Conservation (phyloP, 2,888 invertebrate genomes). For the Xylocampa areola region DNA sequence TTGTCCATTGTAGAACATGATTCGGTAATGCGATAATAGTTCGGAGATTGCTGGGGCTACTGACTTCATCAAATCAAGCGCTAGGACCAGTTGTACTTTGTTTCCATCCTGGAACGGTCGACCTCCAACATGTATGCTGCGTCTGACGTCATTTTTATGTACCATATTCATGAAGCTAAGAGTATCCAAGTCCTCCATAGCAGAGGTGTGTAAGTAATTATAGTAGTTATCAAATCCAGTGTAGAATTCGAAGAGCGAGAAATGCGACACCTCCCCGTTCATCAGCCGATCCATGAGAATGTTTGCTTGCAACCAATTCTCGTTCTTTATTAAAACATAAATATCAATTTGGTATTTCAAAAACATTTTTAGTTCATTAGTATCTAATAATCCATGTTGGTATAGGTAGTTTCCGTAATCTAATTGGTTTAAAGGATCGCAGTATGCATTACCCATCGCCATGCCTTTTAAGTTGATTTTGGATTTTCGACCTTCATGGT, state of each 20-base stretch:
- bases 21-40: slow-evolving; percentile 84
- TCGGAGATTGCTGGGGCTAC: slow-evolving; percentile 84
- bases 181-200: slow-evolving; percentile 83
- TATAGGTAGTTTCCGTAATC: slow-evolving; percentile 87
- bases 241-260: slow-evolving; percentile 89
- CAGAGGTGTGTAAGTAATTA: slow-evolving; percentile 90
- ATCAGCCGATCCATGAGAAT: slow-evolving; percentile 92
- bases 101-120: slow-evolving; percentile 84
- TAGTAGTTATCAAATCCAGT: slow-evolving; percentile 94
- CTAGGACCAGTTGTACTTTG: slow-evolving; percentile 86
- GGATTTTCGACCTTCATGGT: slow-evolving; percentile 66
- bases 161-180: slow-evolving; percentile 74
- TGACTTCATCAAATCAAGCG: slow-evolving; percentile 90
- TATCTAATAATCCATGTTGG: slow-evolving; percentile 88
- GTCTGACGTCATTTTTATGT: slow-evolving; percentile 79
- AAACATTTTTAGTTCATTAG: slow-evolving; percentile 89
- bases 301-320: slow-evolving; percentile 92
- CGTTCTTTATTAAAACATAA: slow-evolving; percentile 88
- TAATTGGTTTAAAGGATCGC: slow-evolving; percentile 86
- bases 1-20: slow-evolving; percentile 92
- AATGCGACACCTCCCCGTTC: slow-evolving; percentile 74
- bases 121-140: slow-evolving; percentile 91
- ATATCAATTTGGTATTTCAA: slow-evolving; percentile 89
- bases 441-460: slow-evolving; percentile 87
- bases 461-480: slow-evolving; percentile 87